phyloP scores from a whole-genome alignment of 1,140 invertebrate genomes.

The Drosophila kanapiae region DNA sequence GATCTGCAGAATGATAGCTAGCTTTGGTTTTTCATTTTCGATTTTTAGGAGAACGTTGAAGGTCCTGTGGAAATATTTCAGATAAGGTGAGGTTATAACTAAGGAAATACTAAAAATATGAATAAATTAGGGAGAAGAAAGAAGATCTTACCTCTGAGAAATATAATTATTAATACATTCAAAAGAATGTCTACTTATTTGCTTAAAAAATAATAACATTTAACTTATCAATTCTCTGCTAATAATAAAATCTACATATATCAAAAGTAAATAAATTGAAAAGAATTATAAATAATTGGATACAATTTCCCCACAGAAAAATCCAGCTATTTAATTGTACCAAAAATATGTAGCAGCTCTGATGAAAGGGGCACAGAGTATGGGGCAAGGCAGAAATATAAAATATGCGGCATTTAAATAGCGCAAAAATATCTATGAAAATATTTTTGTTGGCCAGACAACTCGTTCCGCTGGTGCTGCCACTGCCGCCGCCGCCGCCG shows the following conservation, averaged over 20 bases:
- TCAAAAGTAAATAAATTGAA: neutral
- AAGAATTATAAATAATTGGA: neutral
- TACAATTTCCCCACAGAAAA: neutral
- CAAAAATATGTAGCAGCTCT: conserved; percentile 5
- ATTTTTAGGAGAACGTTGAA: neutral
- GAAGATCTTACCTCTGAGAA: neutral
- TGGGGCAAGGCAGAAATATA: conserved; percentile 5
- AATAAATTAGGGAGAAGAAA: neutral
- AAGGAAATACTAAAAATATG: neutral
- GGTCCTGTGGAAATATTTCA: too few species aligned
- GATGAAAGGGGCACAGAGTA: neutral
- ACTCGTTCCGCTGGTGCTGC: conserved; percentile 20
- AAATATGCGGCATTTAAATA: conserved; percentile 58
- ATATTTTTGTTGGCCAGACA: conserved; percentile 51
- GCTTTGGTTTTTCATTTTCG: neutral
- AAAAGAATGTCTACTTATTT: too few species aligned
- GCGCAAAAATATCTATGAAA: conserved; percentile 55
- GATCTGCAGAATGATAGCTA: neutral
- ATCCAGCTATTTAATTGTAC: neutral
- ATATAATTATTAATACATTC: too few species aligned
- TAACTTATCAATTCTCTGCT: too few species aligned
- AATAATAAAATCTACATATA: neutral
- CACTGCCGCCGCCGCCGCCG: neutral
- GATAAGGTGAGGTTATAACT: neutral
- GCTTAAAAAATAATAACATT: too few species aligned